Evolutionary conservation across 53 echinoderm and acorn worm genomes (phyloP).

Genomic region (Temnopleurus reevesii): DNA sequence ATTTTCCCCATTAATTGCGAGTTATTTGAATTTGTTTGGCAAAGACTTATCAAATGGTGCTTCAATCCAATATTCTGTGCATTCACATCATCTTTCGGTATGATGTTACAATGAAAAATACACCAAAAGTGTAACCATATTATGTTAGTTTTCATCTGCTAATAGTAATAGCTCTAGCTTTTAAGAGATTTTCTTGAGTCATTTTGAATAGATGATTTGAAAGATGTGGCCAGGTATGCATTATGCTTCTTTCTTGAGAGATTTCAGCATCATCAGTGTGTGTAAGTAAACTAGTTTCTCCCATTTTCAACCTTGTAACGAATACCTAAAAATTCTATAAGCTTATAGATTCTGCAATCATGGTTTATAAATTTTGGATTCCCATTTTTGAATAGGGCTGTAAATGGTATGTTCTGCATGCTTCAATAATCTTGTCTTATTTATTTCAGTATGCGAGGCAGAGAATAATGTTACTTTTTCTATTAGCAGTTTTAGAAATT

Average conservation of each 20-base stretch:
- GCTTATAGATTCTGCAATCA: background rate
- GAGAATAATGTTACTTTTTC: too few species aligned
- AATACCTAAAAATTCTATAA: background rate
- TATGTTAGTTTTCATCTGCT: background rate
- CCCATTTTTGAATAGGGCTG: too few species aligned
- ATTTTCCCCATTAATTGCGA: slow-evolving; percentile 28
- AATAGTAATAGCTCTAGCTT: background rate
- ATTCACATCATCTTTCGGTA: background rate
- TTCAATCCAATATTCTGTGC: background rate
- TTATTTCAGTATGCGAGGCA: too few species aligned
- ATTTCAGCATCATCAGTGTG: background rate
- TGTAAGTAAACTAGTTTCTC: too few species aligned
- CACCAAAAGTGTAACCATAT: too few species aligned
- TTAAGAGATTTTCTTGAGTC: background rate
- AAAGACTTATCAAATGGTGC: background rate
- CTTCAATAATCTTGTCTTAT: too few species aligned
- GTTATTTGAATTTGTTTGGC: slow-evolving; percentile 5
- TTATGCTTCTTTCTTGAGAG: background rate
- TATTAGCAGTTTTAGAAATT: too few species aligned
- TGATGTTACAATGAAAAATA: background rate
- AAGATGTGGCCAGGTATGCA: background rate
- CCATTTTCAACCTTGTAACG: background rate
- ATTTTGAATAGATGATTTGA: background rate
- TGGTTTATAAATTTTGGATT: background rate
- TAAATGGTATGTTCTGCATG: too few species aligned